These are phyloP conservation scores for Trichonephila inaurata DNA, from an alignment of 1,140 invertebrate genomes.

Conservation along the genomic window DNA sequence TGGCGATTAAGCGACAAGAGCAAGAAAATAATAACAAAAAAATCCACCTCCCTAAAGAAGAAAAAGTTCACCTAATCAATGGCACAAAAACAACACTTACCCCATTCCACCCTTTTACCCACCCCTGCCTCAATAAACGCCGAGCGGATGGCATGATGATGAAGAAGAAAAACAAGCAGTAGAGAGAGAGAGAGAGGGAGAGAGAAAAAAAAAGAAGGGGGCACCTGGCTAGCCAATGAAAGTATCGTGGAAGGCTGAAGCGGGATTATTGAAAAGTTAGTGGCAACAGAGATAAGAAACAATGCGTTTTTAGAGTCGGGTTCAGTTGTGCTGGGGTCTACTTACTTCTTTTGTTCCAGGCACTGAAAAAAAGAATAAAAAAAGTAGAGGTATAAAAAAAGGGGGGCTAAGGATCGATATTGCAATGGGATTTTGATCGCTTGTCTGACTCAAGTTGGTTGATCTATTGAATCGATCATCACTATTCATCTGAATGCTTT, in stretches of 20 bases:
- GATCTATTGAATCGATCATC: constrained; percentile 68
- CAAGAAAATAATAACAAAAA: constrained; percentile 72
- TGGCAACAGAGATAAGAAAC: constrained; percentile 75
- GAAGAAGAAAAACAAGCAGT: constrained; percentile 47
- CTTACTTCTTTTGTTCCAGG: constrained; percentile 56
- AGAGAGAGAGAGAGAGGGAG: background rate
- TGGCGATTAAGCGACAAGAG: constrained; percentile 76
- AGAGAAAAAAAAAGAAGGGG: background rate
- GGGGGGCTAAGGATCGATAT: constrained; percentile 43
- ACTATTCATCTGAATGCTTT: constrained; percentile 69
- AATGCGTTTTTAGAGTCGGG: constrained; percentile 67
- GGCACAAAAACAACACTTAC: constrained; percentile 76
- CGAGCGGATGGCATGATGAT: constrained; percentile 63
- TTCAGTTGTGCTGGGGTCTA: constrained; percentile 36
- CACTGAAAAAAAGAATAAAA: constrained; percentile 25
- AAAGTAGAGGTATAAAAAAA: background rate
- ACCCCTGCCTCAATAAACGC: constrained; percentile 72
- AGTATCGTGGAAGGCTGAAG: constrained; percentile 36
- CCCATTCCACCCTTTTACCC: constrained; percentile 22
- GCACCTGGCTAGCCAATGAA: constrained; percentile 61
- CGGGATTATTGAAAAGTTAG: constrained; percentile 76
- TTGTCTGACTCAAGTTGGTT: constrained; percentile 49
- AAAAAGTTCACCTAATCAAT: constrained; percentile 75
- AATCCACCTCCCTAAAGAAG: constrained; percentile 36
- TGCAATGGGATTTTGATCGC: constrained; percentile 72